Percentiles rank a stretch among this genome's conserved stretches.
Conservation (phyloP, 2,888 invertebrate species). For the Erebia aethiops region DNA sequence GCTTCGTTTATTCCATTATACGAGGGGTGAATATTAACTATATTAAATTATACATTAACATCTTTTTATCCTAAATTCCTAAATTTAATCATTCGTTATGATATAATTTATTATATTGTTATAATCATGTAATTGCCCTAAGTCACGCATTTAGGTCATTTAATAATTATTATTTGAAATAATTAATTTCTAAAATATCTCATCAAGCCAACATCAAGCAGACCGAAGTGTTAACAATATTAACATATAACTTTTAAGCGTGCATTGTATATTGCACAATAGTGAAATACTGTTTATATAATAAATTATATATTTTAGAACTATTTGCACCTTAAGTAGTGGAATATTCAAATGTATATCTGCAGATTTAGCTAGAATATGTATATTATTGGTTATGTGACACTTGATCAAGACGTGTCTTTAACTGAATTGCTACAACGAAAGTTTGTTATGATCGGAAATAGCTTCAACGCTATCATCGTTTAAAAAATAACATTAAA, state of each 20-base stretch:
- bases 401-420: conserved; percentile 50
- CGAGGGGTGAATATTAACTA: too few relatives aligned
- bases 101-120: too few relatives aligned
- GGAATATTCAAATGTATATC: conserved; percentile 76
- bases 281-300: conserved; percentile 72
- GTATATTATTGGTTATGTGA: conserved; percentile 58
- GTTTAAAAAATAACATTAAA: conserved; percentile 8
- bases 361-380: conserved; percentile 76
- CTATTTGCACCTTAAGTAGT: conserved; percentile 82
- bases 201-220: neutral
- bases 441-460: conserved; percentile 21
- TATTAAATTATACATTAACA: too few relatives aligned
- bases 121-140: too few relatives aligned
- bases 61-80: too few relatives aligned
- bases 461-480: neutral
- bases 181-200: too few relatives aligned
- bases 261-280: conserved; percentile 80
- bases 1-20: too few relatives aligned
- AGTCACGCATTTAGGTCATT: too few relatives aligned
- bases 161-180: too few relatives aligned
- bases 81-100: too few relatives aligned
- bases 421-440: conserved; percentile 27
- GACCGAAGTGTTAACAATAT: conserved; percentile 33
- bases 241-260: conserved; percentile 63
- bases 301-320: conserved; percentile 78